A percentile compares a stretch with the other conserved stretches of the same genome.
Conservation (phyloP, 2,113 vertebrate genomes). For the Trogon melanurus region DNA sequence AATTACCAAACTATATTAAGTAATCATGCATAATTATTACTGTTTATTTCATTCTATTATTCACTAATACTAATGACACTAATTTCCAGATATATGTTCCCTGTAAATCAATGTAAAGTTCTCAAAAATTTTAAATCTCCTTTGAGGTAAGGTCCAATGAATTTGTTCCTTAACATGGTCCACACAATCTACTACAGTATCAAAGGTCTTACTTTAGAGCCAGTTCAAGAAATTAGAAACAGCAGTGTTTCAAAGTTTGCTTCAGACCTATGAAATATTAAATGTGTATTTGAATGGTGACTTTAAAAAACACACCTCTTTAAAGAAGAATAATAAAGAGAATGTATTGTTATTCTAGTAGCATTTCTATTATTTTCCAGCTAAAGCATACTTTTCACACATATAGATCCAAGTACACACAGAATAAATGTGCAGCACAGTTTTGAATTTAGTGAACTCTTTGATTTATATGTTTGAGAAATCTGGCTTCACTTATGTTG, state of each 20-base stretch:
- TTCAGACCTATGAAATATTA: not conserved
- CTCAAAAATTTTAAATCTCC: not conserved
- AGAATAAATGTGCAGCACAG: not conserved
- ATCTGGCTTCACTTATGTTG: not conserved
- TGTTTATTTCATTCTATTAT: not conserved
- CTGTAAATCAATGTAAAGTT: not conserved
- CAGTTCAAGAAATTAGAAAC: not conserved
- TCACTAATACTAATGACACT: not conserved
- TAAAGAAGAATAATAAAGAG: not conserved
- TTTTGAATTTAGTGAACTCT: not conserved
- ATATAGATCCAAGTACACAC: not conserved
- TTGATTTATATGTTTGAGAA: not conserved
- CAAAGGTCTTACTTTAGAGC: not conserved
- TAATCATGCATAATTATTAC: not conserved
- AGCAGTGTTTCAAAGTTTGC: not conserved
- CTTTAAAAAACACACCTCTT: not conserved
- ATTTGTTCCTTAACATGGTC: not conserved
- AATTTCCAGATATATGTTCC: not conserved
- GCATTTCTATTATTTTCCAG: not conserved
- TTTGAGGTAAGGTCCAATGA: not conserved
- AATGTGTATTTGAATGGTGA: not conserved
- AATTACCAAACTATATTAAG: not conserved
- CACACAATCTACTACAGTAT: not conserved
- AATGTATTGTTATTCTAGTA: not conserved
- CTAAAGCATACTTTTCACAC: not conserved